Evolutionary conservation across 2,888 invertebrate species (phyloP).

Genomic region (Drosophila incognita): DNA sequence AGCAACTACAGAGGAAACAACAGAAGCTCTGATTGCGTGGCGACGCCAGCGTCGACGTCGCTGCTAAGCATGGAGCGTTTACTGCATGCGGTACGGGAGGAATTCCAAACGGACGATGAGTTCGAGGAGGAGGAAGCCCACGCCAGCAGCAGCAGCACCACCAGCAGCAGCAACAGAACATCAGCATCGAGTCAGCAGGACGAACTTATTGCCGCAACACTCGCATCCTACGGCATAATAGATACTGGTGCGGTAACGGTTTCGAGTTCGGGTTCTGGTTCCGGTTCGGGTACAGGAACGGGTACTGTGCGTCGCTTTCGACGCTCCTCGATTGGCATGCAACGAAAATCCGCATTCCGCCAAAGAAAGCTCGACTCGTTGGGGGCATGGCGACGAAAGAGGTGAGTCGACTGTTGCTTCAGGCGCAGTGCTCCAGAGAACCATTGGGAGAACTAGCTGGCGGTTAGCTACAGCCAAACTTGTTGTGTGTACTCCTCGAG

Average conservation of each 20-base stretch:
- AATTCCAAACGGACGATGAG: slow-evolving; percentile 73
- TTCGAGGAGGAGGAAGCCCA: slow-evolving; percentile 31
- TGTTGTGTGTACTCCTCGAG: slow-evolving; percentile 21
- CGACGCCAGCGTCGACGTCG: slow-evolving; percentile 43
- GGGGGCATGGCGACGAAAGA: slow-evolving; percentile 81
- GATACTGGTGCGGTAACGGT: slow-evolving; percentile 6
- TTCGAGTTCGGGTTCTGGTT: slow-evolving; percentile 14
- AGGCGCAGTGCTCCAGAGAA: not conserved
- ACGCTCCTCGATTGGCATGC: slow-evolving; percentile 83
- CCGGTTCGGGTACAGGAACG: slow-evolving; percentile 9
- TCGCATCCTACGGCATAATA: slow-evolving; percentile 10
- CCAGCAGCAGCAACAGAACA: slow-evolving; percentile 17
- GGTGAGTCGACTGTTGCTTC: slow-evolving; percentile 71
- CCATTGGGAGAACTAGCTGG: not conserved
- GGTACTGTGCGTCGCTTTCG: slow-evolving; percentile 72
- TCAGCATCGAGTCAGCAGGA: slow-evolving; percentile 32
- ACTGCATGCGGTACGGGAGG: slow-evolving; percentile 78
- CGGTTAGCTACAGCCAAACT: not conserved
- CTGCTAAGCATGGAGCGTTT: slow-evolving; percentile 76
- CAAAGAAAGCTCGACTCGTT: slow-evolving; percentile 83
- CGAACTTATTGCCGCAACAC: slow-evolving; percentile 24
- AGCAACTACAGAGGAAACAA: slow-evolving; percentile 20
- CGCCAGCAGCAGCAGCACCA: slow-evolving; percentile 14
- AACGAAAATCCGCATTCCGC: slow-evolving; percentile 83
- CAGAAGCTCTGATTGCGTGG: slow-evolving; percentile 36